phyloP scores from a whole-genome alignment of 2,113 vertebrate species.

The Etheostoma cragini region DNA sequence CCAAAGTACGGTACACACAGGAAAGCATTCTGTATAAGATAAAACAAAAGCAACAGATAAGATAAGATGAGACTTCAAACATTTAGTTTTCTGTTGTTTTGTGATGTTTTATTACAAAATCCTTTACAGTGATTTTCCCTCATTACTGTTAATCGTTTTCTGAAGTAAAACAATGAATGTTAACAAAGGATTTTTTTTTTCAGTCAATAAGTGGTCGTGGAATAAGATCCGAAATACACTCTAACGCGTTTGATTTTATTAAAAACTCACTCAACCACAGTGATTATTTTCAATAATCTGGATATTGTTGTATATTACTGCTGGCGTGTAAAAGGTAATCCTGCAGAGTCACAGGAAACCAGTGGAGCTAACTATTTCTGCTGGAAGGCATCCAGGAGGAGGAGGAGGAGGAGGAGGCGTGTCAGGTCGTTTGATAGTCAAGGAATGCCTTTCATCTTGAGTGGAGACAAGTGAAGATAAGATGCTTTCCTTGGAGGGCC shows the following conservation, averaged over 20 bases:
- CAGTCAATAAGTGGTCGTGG: background rate
- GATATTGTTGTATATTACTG: background rate
- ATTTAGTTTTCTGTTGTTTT: too few species aligned
- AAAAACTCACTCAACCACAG: background rate
- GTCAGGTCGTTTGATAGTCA: constrained; percentile 44
- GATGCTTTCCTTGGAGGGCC: background rate
- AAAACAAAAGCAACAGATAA: too few species aligned
- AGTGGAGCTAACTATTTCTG: background rate
- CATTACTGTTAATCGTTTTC: too few species aligned
- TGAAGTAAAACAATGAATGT: too few species aligned
- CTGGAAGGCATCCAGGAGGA: background rate
- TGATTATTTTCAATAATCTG: background rate
- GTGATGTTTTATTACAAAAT: too few species aligned
- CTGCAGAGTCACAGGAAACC: background rate
- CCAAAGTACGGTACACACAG: background rate
- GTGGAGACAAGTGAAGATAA: constrained; percentile 36
- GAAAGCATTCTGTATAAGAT: too few species aligned
- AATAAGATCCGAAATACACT: background rate
- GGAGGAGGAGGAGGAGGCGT: constrained; percentile 4
- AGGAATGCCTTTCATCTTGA: constrained; percentile 38
- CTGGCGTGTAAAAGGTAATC: background rate
- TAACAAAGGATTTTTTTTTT: too few species aligned
- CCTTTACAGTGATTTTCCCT: too few species aligned
- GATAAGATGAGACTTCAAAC: too few species aligned
- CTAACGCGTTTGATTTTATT: background rate